A percentile compares a stretch with the other conserved stretches of the same genome.
Evolutionary conservation across 2,113 vertebrate genomes (phyloP).

Genomic region (Pseudonaja textilis): DNA sequence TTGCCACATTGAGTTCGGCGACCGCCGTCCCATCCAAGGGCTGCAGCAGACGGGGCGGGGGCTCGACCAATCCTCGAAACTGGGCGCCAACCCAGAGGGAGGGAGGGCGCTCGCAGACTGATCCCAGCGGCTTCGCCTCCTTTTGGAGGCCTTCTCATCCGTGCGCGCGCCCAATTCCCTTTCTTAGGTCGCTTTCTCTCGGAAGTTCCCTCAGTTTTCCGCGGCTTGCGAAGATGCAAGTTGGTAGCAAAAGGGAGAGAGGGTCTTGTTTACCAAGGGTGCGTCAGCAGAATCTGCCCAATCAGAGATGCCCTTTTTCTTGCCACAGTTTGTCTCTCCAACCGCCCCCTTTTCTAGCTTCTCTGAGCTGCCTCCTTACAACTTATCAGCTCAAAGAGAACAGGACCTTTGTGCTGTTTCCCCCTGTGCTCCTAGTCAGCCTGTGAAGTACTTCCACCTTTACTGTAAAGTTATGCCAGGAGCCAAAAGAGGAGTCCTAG

Average conservation of each 20-base stretch:
- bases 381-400: background rate
- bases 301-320: background rate
- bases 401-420: background rate
- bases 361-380: background rate
- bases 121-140: background rate
- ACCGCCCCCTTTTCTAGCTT: background rate
- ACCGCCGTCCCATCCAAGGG: background rate
- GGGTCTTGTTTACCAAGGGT: background rate
- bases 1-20: background rate
- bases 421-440: background rate
- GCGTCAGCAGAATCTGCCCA: background rate
- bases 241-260: background rate
- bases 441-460: background rate
- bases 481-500: background rate
- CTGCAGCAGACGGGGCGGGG: background rate
- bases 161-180: background rate
- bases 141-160: background rate
- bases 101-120: background rate
- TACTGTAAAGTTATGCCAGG: background rate
- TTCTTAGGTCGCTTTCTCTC: background rate
- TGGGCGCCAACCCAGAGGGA: background rate
- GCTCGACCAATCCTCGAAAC: background rate
- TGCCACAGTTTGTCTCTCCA: background rate
- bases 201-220: background rate
- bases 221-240: background rate